Evolutionary conservation across 1,140 invertebrate genomes (phyloP).

Genomic region (Bombus confusus): DNA sequence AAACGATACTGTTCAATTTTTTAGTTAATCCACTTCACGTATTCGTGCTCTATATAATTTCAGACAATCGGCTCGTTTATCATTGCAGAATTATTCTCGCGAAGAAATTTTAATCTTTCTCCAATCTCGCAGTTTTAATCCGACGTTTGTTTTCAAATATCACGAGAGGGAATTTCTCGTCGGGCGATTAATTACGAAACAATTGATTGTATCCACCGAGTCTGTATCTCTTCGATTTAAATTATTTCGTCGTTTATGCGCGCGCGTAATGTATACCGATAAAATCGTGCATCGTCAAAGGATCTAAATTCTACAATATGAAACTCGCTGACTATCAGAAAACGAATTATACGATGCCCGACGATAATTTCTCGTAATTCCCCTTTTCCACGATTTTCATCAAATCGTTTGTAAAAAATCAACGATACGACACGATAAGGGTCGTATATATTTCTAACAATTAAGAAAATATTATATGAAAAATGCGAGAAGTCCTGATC

Average conservation of each 20-base stretch:
- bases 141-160: background rate
- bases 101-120: background rate
- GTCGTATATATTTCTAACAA: too few relatives aligned
- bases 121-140: background rate
- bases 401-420: background rate
- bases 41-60: background rate
- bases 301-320: background rate
- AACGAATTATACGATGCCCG: background rate
- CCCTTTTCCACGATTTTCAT: background rate
- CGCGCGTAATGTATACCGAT: background rate
- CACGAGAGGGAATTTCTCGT: background rate
- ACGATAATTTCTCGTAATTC: background rate
- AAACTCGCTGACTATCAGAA: background rate
- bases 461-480: too few relatives aligned
- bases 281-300: background rate
- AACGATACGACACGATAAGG: background rate
- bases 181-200: constrained; percentile 27
- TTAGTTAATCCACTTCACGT: background rate
- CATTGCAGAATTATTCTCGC: too few relatives aligned
- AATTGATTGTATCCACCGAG: background rate
- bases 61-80: background rate
- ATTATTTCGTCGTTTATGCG: constrained; percentile 27
- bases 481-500: background rate
- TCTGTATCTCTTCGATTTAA: background rate
- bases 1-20: background rate